phyloP scores from a whole-genome alignment of 1,140 invertebrate genomes.

The Bilobella aurantiaca region DNA sequence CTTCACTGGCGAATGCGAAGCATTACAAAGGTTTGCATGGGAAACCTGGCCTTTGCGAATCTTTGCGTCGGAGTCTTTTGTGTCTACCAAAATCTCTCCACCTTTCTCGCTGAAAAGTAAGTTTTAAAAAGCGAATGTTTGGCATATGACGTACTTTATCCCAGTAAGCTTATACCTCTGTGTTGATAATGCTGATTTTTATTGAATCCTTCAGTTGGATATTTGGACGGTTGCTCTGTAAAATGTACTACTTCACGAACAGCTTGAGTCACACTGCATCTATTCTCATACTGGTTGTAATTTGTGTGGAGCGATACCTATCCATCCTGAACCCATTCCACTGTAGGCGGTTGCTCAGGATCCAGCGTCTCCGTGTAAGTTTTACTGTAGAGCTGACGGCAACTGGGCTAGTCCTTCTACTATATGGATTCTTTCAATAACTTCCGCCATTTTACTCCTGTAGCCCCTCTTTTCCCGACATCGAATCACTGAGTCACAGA shows the following conservation, averaged over 20 bases:
- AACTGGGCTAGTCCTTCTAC: no score
- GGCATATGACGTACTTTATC: background rate
- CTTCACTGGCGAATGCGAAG: slow-evolving; percentile 55
- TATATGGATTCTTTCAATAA: no score
- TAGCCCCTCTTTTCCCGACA: no score
- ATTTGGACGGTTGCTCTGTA: slow-evolving; percentile 64
- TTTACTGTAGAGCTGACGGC: background rate
- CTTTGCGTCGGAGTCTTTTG: slow-evolving; percentile 75
- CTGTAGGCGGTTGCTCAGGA: slow-evolving; percentile 61
- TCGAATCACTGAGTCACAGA: no score
- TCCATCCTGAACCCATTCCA: slow-evolving; percentile 69
- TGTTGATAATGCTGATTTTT: background rate
- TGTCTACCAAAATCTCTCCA: slow-evolving; percentile 68
- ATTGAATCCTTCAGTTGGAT: slow-evolving; percentile 53
- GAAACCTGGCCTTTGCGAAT: slow-evolving; percentile 70
- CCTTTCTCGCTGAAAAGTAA: slow-evolving; percentile 51
- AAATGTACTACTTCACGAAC: slow-evolving; percentile 70
- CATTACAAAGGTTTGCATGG: slow-evolving; percentile 37
- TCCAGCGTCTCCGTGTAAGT: slow-evolving; percentile 50
- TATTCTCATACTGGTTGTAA: slow-evolving; percentile 66
- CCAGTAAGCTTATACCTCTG: background rate
- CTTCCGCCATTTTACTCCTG: no score
- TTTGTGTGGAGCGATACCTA: slow-evolving; percentile 65
- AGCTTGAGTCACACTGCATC: slow-evolving; percentile 64
- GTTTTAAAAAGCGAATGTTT: background rate